Percentiles rank a stretch among this genome's conserved stretches.
These are phyloP conservation scores for Bos javanicus DNA, from an alignment of 2,113 vertebrate genomes.

Conservation along the genomic window DNA sequence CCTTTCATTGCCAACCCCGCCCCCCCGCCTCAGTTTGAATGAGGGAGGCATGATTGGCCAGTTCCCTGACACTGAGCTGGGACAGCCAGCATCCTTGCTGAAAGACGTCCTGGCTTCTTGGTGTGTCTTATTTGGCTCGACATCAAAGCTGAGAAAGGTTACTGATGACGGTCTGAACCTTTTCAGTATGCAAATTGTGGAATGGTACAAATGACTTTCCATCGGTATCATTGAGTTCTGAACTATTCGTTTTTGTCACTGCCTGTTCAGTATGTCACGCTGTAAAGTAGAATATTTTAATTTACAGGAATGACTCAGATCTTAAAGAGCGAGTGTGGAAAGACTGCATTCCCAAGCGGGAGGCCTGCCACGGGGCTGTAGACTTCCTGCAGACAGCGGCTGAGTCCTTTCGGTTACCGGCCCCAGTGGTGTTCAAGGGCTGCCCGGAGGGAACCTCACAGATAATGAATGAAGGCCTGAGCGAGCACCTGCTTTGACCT, in stretches of 20 bases:
- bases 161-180: conserved; percentile 21
- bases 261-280: conserved; percentile 38
- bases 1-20: background rate
- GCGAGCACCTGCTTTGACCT: background rate
- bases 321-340: conserved; percentile 22
- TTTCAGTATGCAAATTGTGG: conserved; percentile 40
- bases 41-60: background rate
- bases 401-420: background rate
- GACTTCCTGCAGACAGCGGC: background rate
- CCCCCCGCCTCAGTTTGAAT: background rate
- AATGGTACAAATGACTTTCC: conserved; percentile 23
- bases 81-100: background rate
- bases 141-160: conserved; percentile 51
- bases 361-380: background rate
- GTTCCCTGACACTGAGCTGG: background rate
- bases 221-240: background rate
- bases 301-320: conserved; percentile 56
- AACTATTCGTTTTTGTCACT: conserved; percentile 44
- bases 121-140: background rate
- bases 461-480: background rate
- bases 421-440: background rate
- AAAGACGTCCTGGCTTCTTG: background rate
- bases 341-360: background rate
- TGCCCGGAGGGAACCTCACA: background rate
- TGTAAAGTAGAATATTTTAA: conserved; percentile 15